A percentile compares a stretch with the other conserved stretches of the same genome.
These are phyloP conservation scores for Cephus pygmeus DNA, from an alignment of 2,888 invertebrate species.

Conservation along the genomic window DNA sequence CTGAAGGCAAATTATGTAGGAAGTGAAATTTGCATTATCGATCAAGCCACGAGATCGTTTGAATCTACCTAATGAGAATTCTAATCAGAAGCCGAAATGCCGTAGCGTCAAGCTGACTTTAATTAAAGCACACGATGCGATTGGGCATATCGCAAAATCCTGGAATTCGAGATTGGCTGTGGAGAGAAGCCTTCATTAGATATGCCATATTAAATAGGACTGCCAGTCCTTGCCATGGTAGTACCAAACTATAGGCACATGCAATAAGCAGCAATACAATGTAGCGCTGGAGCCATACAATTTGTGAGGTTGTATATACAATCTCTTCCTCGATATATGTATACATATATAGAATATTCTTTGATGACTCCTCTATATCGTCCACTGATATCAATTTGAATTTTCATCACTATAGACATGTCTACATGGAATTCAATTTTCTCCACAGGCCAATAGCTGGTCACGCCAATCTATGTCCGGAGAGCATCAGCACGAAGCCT, in stretches of 20 bases:
- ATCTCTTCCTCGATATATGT: neutral
- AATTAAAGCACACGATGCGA: neutral
- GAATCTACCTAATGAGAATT: neutral
- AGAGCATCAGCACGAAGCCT: slow-evolving; percentile 89
- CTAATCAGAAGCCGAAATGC: neutral
- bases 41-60: neutral
- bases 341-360: neutral
- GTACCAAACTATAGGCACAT: neutral
- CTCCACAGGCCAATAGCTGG: slow-evolving; percentile 92
- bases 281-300: neutral
- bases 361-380: neutral
- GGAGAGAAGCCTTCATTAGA: neutral
- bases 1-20: neutral
- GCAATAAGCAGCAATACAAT: neutral
- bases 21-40: neutral
- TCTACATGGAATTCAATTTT: slow-evolving; percentile 1
- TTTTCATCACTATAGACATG: neutral
- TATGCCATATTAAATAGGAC: neutral
- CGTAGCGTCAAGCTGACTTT: neutral
- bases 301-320: neutral
- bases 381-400: neutral
- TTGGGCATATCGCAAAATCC: neutral
- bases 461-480: slow-evolving; percentile 97
- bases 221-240: neutral
- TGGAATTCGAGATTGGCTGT: neutral